Evolutionary conservation across 2,113 vertebrate genomes (phyloP).

Genomic region (Cinclus cinclus): DNA sequence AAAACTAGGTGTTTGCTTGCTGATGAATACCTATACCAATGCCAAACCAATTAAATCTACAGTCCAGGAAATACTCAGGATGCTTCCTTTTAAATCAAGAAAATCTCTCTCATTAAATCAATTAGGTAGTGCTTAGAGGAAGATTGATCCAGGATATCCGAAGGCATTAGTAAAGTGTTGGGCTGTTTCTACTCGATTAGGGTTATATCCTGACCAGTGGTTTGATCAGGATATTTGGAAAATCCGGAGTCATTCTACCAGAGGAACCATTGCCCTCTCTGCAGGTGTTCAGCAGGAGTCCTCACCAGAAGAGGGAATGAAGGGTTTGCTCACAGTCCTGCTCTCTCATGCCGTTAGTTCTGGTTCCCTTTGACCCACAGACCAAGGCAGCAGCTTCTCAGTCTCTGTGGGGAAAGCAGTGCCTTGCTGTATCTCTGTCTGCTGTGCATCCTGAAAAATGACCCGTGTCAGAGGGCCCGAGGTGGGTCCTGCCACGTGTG

Average conservation of each 20-base stretch:
- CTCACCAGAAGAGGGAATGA: not conserved
- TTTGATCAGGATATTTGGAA: not conserved
- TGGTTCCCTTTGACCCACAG: not conserved
- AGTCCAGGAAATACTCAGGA: not conserved
- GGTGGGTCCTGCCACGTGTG: rapidly evolving
- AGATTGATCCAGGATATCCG: not conserved
- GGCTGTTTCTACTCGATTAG: not conserved
- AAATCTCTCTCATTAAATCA: not conserved
- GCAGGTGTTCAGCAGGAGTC: not conserved
- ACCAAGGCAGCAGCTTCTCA: not conserved
- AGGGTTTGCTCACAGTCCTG: not conserved
- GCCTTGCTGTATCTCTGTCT: not conserved
- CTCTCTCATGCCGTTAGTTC: not conserved
- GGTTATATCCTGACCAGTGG: not conserved
- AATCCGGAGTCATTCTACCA: not conserved
- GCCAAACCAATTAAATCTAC: not conserved
- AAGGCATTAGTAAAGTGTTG: not conserved
- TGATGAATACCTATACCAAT: not conserved
- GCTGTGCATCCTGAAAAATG: not conserved
- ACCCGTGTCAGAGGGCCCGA: rapidly evolving
- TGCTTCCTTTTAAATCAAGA: not conserved
- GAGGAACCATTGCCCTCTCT: not conserved
- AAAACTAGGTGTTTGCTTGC: not conserved
- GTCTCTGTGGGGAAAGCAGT: not conserved
- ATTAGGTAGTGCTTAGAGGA: not conserved